Evolutionary conservation across 1,140 invertebrate species (phyloP), one percentile per base, ranked within the genome.

Genomic region (Zophobas morio): DNA sequence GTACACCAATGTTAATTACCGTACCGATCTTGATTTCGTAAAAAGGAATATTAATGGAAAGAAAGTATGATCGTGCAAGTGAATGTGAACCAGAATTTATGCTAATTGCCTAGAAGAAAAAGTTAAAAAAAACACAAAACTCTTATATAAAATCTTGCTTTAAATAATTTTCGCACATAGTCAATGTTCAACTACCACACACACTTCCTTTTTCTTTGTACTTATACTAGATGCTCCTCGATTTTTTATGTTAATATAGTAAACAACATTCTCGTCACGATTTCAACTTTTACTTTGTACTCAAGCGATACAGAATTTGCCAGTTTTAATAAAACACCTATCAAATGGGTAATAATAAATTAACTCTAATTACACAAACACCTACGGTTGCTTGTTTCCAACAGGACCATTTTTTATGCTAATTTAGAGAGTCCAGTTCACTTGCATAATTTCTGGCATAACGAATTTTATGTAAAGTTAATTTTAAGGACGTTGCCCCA

Each of bases 31-130:
- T 32, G 39, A 42, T 66, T 66, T 66, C 60, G 60, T 66, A 66
- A 66, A 66, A 39, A 66, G 60, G 60, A 66, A 66, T 66, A 66
- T 66, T 66, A 66, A 66, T 66, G 37, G 60, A 66, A 66, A 66
- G 60, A 66, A 66, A 66, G 60, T 66, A 66, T 42, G 60, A 66
- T 66, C 60, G 60, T 66, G 60, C 39, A 1, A 20, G 60, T 66
- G 60, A 66, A 66, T 42, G 60, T 66, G 60, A 66, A 66, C 60
- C 60, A 66, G 60, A 66, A 66, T 42, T 66, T 66, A 66, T 66
- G 60, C 6, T 66, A 66, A 66, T 66, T 66, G n/a, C 1, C 20
- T 46, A 32, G 4, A 32, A 36, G 39, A 66, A 66, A 66, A 66
- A 66, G 35, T 66, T 66, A 42, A 36, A 36, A 66, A 66, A 5